These are phyloP conservation scores for Bombus fervidus DNA, from an alignment of 1,140 invertebrate genomes.

Conservation along the genomic window DNA sequence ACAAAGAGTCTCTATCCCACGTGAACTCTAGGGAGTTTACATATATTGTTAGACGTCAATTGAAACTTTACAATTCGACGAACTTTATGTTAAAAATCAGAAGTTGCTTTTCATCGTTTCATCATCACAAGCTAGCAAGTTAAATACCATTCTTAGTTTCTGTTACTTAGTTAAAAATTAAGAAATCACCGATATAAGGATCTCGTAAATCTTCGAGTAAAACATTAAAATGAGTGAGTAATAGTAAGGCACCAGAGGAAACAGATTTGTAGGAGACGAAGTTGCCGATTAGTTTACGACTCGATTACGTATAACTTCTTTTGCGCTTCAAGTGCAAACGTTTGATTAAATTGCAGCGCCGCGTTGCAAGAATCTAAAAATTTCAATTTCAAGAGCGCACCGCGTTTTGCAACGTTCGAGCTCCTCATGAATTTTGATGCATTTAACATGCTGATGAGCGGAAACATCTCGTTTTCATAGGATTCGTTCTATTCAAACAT, in stretches of 20 bases:
- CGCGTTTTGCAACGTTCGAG: slow-evolving; percentile 6
- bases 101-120: no score
- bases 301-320: neutral
- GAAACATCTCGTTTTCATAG: slow-evolving; percentile 17
- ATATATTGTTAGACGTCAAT: neutral
- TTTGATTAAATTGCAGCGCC: slow-evolving; percentile 27
- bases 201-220: neutral
- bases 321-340: no score
- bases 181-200: neutral
- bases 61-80: no score
- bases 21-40: no score
- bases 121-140: neutral
- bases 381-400: slow-evolving; percentile 26
- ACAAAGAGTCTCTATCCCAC: no score
- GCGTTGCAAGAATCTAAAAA: slow-evolving; percentile 19
- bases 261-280: neutral
- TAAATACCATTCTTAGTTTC: neutral
- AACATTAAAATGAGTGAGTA: neutral
- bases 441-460: slow-evolving; percentile 5
- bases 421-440: slow-evolving; percentile 28
- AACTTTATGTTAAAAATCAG: neutral
- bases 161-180: no score
- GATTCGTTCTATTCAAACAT: neutral
- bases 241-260: neutral
- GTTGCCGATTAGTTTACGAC: neutral